These are phyloP conservation scores for Lutjanus campechanus DNA, from an alignment of 2,797 vertebrate genomes.

Conservation along the genomic window DNA sequence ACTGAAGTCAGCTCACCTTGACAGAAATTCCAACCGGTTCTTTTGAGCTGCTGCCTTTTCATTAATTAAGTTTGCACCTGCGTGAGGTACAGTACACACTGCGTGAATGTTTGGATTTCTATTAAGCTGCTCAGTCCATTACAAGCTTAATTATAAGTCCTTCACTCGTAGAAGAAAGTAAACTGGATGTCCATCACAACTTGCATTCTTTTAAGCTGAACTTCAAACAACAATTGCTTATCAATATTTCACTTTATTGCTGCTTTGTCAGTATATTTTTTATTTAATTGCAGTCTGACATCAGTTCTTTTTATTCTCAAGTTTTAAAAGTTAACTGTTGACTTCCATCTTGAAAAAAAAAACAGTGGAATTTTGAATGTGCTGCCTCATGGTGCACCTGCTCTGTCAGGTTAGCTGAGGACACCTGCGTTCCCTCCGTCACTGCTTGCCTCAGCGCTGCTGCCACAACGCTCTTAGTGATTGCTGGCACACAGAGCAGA, in stretches of 20 bases:
- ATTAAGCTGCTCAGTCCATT: neutral
- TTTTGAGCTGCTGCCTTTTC: constrained; percentile 1
- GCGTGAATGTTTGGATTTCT: constrained; percentile 6
- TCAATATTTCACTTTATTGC: neutral
- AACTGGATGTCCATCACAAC: neutral
- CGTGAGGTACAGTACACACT: accelerated
- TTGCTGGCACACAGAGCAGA: constrained; percentile 13
- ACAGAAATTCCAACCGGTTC: constrained; percentile 38
- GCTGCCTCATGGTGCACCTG: constrained; percentile 46
- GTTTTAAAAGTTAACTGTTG: neutral
- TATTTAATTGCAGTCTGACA: neutral
- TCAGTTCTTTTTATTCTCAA: neutral
- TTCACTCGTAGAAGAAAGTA: neutral
- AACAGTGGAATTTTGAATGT: neutral
- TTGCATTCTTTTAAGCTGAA: neutral
- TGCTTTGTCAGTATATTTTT: neutral
- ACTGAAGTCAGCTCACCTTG: constrained; percentile 34
- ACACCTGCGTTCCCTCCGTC: constrained; percentile 14
- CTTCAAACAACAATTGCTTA: neutral
- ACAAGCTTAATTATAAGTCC: neutral
- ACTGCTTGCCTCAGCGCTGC: constrained; percentile 25
- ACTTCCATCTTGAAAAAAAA: neutral
- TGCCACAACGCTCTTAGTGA: constrained; percentile 8
- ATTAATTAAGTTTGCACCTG: neutral
- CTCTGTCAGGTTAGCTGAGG: constrained; percentile 38